Conservation (phyloP, 2,888 invertebrate species). For the Celastrina argiolus region DNA sequence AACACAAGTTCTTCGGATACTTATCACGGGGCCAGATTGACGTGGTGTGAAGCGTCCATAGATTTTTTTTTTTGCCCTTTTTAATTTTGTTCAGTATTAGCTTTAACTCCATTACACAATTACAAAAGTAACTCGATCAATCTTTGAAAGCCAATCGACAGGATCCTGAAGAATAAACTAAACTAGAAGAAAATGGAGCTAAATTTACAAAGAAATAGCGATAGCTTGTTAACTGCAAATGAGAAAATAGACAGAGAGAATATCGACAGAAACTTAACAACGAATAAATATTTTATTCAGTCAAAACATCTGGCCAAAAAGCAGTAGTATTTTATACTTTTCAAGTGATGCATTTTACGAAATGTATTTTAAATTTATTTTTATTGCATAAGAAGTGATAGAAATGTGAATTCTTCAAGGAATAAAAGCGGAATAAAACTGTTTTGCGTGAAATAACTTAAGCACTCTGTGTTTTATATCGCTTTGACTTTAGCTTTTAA, state of each 20-base stretch:
- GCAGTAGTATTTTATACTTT: not conserved
- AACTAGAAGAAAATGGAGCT: not conserved
- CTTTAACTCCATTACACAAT: not conserved
- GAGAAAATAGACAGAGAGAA: not conserved
- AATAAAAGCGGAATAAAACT: not conserved
- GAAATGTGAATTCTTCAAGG: not conserved
- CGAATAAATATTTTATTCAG: constrained; percentile 12
- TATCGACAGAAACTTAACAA: not conserved
- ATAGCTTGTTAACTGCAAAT: constrained; percentile 10
- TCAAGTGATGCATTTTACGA: constrained; percentile 8
- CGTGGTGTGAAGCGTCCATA: no score
- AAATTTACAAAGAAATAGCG: constrained; percentile 7
- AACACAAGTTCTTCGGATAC: no score
- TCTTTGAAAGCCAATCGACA: constrained; percentile 11
- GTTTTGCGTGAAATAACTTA: not conserved
- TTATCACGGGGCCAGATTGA: no score
- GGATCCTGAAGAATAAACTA: not conserved
- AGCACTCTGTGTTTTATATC: not conserved
- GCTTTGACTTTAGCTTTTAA: not conserved
- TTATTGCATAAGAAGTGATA: not conserved
- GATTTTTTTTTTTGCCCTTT: no score
- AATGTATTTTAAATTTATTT: constrained; percentile 15
- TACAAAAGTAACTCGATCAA: not conserved
- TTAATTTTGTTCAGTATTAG: no score
- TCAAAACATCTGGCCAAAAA: not conserved